phyloP scores from a whole-genome alignment of 2,888 invertebrate genomes.

The Sthenelais limicola region DNA sequence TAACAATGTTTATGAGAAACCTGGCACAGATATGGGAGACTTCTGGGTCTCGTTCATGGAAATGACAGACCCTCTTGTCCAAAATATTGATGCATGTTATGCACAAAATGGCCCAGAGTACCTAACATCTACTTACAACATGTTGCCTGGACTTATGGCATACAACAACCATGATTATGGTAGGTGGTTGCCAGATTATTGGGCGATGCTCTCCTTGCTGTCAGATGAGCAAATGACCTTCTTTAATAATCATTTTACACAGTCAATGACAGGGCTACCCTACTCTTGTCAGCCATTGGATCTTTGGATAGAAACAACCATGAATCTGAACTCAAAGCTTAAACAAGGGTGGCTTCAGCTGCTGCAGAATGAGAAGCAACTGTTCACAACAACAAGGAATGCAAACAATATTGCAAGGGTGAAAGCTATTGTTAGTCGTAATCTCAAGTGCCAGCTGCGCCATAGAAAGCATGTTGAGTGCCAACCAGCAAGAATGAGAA shows the following conservation, averaged over 20 bases:
- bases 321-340: conserved; percentile 27
- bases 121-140: not conserved
- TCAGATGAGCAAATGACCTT: not conserved
- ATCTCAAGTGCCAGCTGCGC: too few relatives aligned
- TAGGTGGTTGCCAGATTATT: too few relatives aligned
- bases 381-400: conserved; percentile 30
- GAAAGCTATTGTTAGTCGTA: conserved; percentile 28
- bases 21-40: conserved; percentile 17
- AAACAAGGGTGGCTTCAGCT: conserved; percentile 41
- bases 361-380: conserved; percentile 36
- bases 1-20: too few relatives aligned
- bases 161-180: too few relatives aligned
- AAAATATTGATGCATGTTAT: too few relatives aligned
- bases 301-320: too few relatives aligned
- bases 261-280: conserved; percentile 2
- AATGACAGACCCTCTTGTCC: too few relatives aligned
- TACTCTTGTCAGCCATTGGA: too few relatives aligned
- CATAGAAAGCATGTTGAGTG: too few relatives aligned
- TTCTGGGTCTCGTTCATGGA: conserved; percentile 11
- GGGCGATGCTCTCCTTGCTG: too few relatives aligned
- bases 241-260: not conserved
- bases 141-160: too few relatives aligned
- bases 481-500: too few relatives aligned
- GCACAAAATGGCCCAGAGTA: not conserved
- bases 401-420: conserved; percentile 30